Evolutionary conservation across 64 coral and sea anemone genomes (phyloP), one percentile per base, ranked within the genome.

Genomic region (Montipora sp.): DNA sequence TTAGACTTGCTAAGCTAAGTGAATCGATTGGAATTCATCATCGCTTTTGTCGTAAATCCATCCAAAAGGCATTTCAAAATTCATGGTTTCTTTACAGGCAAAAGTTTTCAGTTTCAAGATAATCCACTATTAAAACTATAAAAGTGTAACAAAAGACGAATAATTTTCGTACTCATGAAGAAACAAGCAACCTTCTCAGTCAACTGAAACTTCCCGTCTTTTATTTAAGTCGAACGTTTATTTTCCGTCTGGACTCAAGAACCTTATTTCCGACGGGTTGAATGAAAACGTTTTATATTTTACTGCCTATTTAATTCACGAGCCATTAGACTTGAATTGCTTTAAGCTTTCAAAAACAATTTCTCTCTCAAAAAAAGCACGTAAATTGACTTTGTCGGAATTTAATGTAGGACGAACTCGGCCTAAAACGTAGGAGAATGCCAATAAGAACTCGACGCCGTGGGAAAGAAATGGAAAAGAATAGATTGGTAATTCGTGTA

Each of bases 41-140:
- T 67, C 65, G 82, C 61, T 85, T 85, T 85, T 85, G 82, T 85
- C 19, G 46, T 6, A 85, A 85, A 71, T 50, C 82, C 71, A 85
- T 50, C 18, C 36, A 9, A 68, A 59, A 85, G 71, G 47, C 82
- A 85, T 85, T 85, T 68, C 46, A 5, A 51, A 85, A 67, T 69
- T 70, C 66, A 6, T 21, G 45, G 9, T 27, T 85, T 24, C 66
- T 72, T 71, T 72, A 67, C 15, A 83, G 36, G 36, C 36, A 36
- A 36, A 36, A 36, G 36, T 36, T 36, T 36, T 36, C 36, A 36
- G 36, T 36, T 36, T 36, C 36, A 36, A 36, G 36, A 36, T 36
- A 36, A 36, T 36, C 36, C 36, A 36, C 36, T 36, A 36, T 36
- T 36, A 55, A 55, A 55, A 55, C 51, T 55, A 55, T 12, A 71